Percentiles rank a stretch among this genome's conserved stretches.
Evolutionary conservation across 2,797 vertebrate genomes (phyloP).

Genomic region (Florisuga fusca): DNA sequence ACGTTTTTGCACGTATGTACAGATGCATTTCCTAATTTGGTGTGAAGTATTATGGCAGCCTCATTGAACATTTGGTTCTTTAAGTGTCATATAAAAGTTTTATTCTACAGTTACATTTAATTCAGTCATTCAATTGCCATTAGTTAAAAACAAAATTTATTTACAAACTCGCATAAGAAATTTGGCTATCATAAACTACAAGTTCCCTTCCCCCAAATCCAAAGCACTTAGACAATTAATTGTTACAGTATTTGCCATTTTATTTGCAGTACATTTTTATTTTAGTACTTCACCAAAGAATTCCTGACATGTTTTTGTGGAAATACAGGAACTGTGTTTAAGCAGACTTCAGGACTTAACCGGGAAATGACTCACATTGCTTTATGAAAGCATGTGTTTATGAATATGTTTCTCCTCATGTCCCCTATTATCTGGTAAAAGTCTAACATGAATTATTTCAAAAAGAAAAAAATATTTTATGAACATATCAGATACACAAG

Average conservation of each 20-base stretch:
- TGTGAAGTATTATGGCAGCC: background rate
- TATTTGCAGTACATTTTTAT: slow-evolving; percentile 6
- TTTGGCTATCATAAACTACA: background rate
- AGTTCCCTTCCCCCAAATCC: background rate
- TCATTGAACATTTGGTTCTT: background rate
- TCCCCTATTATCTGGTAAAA: background rate
- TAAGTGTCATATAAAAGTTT: background rate
- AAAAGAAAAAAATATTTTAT: background rate
- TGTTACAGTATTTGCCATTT: slow-evolving; percentile 1
- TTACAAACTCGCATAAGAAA: background rate
- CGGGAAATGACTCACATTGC: background rate
- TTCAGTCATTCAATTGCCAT: background rate
- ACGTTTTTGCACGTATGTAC: background rate
- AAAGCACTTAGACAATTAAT: background rate
- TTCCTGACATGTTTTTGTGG: background rate
- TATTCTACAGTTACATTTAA: background rate
- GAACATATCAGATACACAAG: background rate
- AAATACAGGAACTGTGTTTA: background rate
- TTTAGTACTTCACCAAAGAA: background rate
- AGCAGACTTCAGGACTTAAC: background rate
- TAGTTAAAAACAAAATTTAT: background rate
- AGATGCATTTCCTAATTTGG: background rate
- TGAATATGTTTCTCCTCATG: background rate
- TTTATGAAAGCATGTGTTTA: background rate
- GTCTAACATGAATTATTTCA: background rate